Evolutionary conservation across 2,797 vertebrate species (phyloP), one percentile per base, ranked within the genome.

Genomic region (Taeniopygia guttata): DNA sequence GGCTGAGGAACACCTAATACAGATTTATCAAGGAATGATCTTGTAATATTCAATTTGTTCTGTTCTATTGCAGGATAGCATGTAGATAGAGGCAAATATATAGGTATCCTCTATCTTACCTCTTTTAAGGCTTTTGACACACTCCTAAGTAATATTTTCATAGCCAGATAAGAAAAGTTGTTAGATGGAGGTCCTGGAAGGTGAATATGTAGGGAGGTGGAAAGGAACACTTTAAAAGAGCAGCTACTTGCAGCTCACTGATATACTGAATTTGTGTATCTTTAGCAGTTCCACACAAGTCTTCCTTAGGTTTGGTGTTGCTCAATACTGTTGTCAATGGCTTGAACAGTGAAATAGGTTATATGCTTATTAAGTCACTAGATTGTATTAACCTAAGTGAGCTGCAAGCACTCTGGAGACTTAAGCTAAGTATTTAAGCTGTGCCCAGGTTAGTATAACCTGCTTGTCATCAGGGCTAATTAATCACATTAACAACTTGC

Each of bases 381-480:
- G 80, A 86, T 84, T 90, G 34, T 75, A 94, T 91, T 93, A 96
- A 87, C 86, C 87, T 91, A 81, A 94, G 82, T 62, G 87, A 94
- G 89, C 76, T 88, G 77, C 74, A 86, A 89, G 77, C 74, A 76
- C 95, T 93, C 90, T 76, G 77, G 94, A 94, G 94, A 82, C 52
- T 76, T 91, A 82, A 76, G 88, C 63, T 93, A 94, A 95, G 64
- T 82, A 90, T 51, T 69, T 93, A 90, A 95, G 94, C 88, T 79
- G 77, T 91, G 95, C 63, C 55, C 66, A 91, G 90, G 94, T 96
- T 94, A 88, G 70, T 90, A 82, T 91, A 96, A 95, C 90, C 60
- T 96, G 86, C 88, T 94, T 95, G 93, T 93, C 93, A 90, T 70
- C 77, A 67, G 72, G 88, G 59, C 67, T 95, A 95, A 95, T 96